Evolutionary conservation across 2,888 invertebrate species (phyloP).

Genomic region (Mylabris sibirica): DNA sequence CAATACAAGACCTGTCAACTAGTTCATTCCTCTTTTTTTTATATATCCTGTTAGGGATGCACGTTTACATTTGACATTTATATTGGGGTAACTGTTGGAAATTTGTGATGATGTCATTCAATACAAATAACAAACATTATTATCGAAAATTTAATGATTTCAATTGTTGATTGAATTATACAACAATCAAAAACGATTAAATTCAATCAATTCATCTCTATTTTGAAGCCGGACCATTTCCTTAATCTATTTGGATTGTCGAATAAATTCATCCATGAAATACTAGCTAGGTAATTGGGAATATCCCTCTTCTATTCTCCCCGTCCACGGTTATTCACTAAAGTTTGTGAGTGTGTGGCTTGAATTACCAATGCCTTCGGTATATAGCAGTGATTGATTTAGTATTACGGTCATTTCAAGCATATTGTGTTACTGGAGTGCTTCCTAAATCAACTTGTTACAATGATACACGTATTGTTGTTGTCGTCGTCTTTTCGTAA

Average conservation of each 20-base stretch:
- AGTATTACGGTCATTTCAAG: conserved; percentile 3
- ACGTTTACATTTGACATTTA: neutral
- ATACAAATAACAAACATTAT: no score
- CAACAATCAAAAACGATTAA: neutral
- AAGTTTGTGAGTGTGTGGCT: neutral
- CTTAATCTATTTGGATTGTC: conserved; percentile 6
- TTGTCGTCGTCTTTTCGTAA: neutral
- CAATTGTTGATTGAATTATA: neutral
- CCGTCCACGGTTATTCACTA: no score
- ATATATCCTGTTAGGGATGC: no score
- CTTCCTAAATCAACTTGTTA: neutral
- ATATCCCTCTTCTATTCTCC: no score
- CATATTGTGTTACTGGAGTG: neutral
- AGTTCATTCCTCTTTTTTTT: neutral
- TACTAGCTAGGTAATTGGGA: conserved; percentile 3
- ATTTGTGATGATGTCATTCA: no score
- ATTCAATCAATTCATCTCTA: neutral
- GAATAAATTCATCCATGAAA: neutral
- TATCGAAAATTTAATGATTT: no score
- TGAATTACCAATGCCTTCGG: conserved; percentile 7
- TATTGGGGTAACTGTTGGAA: neutral
- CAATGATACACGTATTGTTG: neutral
- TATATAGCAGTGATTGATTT: conserved; percentile 13
- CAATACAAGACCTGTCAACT: neutral
- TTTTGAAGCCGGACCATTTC: neutral